phyloP scores from a whole-genome alignment of 2,113 vertebrate genomes.

The Dasyprocta punctata region DNA sequence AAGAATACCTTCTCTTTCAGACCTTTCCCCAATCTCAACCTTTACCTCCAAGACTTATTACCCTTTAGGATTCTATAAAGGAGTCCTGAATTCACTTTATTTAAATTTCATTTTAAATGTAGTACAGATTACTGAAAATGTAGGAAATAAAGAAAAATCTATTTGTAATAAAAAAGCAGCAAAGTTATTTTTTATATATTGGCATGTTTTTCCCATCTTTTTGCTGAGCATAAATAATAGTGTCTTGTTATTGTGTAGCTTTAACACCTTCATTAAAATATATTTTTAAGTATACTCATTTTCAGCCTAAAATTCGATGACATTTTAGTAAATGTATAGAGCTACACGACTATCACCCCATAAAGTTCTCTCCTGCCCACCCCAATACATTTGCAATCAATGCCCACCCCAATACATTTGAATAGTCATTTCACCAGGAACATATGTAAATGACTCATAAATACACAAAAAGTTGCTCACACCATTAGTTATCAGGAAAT shows the following conservation, averaged over 20 bases:
- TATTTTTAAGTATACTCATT: neutral
- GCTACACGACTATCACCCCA: neutral
- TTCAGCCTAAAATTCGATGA: neutral
- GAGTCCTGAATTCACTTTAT: neutral
- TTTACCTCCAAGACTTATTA: neutral
- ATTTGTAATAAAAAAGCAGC: neutral
- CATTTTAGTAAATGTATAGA: neutral
- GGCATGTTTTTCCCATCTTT: neutral
- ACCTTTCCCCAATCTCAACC: neutral
- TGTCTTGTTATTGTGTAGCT: neutral
- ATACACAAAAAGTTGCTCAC: neutral
- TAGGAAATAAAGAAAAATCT: neutral
- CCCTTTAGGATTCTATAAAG: neutral
- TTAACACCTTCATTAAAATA: neutral
- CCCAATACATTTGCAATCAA: neutral
- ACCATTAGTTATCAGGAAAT: neutral
- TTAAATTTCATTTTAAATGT: neutral
- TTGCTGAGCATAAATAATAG: neutral
- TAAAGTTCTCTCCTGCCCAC: neutral
- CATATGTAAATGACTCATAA: neutral
- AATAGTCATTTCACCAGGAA: neutral
- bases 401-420: neutral
- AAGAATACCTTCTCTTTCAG: neutral
- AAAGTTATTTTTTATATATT: neutral
- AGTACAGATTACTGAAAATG: neutral